Evolutionary conservation across 2,113 vertebrate species (phyloP).

Genomic region (Alaudala cheleensis): DNA sequence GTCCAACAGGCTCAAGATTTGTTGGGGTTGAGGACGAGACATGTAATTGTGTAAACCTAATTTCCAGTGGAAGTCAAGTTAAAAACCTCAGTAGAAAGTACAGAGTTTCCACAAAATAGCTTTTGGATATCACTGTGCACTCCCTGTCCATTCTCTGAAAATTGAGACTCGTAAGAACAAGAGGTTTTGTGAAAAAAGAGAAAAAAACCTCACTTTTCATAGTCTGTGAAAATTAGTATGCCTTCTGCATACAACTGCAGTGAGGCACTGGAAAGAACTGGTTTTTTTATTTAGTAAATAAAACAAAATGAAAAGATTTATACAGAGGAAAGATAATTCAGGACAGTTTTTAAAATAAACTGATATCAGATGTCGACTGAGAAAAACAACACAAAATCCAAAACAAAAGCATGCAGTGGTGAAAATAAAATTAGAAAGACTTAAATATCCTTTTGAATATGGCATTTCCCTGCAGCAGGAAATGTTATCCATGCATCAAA

Average conservation of each 20-base stretch:
- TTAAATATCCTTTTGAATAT: neutral
- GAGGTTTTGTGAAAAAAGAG: neutral
- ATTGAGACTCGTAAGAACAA: neutral
- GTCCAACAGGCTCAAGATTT: conserved; percentile 13
- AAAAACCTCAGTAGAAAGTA: neutral
- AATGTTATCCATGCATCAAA: neutral
- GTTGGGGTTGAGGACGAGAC: neutral
- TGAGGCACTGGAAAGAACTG: conserved; percentile 7
- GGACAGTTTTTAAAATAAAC: neutral
- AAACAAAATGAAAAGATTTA: neutral
- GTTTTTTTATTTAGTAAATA: conserved; percentile 27
- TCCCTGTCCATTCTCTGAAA: neutral
- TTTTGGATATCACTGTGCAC: neutral
- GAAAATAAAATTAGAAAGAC: neutral
- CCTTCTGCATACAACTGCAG: conserved; percentile 22
- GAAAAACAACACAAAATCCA: neutral
- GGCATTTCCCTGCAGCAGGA: neutral
- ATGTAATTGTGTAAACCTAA: neutral
- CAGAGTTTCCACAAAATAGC: neutral
- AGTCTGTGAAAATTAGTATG: conserved; percentile 35
- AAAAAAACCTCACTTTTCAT: neutral
- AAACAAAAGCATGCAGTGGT: neutral
- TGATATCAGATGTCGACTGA: neutral
- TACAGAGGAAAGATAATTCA: neutral
- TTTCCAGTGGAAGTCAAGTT: neutral